A percentile compares a stretch with the other conserved stretches of the same genome.
These are phyloP conservation scores for Neoaliturus tenellus DNA, from an alignment of 2,888 invertebrate genomes.

Conservation along the genomic window DNA sequence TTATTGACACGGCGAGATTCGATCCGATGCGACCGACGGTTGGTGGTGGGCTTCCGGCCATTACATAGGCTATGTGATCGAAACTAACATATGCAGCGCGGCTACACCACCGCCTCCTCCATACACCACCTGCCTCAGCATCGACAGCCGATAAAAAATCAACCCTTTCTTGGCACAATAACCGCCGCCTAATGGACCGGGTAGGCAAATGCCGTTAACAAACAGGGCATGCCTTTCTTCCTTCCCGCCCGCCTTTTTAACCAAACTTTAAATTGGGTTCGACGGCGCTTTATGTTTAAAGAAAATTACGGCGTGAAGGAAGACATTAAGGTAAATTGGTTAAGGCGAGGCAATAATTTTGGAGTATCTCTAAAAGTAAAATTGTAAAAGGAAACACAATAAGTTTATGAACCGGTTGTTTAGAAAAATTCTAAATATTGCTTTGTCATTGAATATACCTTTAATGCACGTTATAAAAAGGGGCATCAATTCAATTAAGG, in stretches of 20 bases:
- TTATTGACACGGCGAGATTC: constrained; percentile 44
- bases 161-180: constrained; percentile 60
- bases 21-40: constrained; percentile 6
- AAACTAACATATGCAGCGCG: constrained; percentile 32
- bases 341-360: not conserved
- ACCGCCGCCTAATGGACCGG: constrained; percentile 59
- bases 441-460: too few species aligned
- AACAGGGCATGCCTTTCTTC: constrained; percentile 28
- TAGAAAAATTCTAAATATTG: too few species aligned
- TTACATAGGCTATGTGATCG: constrained; percentile 12
- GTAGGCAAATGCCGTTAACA: constrained; percentile 49
- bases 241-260: not conserved
- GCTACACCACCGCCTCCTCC: not conserved
- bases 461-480: too few species aligned
- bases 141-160: constrained; percentile 60
- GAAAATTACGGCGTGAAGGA: not conserved
- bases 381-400: too few species aligned
- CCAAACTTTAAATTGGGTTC: constrained; percentile 35
- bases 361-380: too few species aligned
- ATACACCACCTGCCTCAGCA: constrained; percentile 55
- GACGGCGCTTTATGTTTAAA: constrained; percentile 14
- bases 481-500: too few species aligned
- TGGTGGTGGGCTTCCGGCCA: constrained; percentile 18
- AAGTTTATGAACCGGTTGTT: too few species aligned
- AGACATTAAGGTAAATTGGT: not conserved